These are phyloP conservation scores for Tolmerus cingulatus DNA, from an alignment of 2,888 invertebrate genomes.

Conservation along the genomic window DNA sequence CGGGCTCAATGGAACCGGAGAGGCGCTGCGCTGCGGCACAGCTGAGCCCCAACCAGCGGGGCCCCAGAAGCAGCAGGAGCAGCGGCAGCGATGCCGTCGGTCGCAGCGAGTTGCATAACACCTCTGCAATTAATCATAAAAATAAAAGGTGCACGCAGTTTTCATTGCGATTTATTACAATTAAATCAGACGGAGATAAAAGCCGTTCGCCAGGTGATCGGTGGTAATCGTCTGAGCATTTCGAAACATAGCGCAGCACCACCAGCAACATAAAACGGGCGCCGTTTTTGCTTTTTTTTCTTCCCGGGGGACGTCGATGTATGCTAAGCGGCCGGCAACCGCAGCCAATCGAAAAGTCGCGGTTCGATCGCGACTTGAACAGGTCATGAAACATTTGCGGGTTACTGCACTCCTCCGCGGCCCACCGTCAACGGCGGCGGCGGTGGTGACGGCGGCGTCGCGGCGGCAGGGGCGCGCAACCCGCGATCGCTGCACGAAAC, in stretches of 20 bases:
- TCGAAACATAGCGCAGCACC: not conserved
- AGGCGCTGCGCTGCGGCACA: not conserved
- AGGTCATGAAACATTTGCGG: conserved; percentile 27
- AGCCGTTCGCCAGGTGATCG: not conserved
- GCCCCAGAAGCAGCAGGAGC: not conserved
- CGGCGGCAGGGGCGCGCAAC: not conserved
- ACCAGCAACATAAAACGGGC: not conserved
- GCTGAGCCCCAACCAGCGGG: not conserved
- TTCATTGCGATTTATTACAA: conserved; percentile 32
- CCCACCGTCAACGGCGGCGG: not conserved
- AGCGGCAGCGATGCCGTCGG: not conserved
- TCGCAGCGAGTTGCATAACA: conserved; percentile 9
- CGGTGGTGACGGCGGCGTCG: not conserved
- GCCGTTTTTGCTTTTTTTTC: not conserved
- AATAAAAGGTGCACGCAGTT: conserved; percentile 17
- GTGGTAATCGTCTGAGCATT: conserved; percentile 15
- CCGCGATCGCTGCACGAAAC: not conserved
- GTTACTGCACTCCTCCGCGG: not conserved
- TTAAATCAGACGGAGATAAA: conserved; percentile 18
- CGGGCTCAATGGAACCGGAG: not conserved
- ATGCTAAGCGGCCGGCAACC: not conserved
- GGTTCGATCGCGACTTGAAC: conserved; percentile 4
- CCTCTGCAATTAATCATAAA: conserved; percentile 29
- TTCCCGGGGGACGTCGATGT: not conserved
- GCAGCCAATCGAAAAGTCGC: not conserved